Evolutionary conservation across 1,140 invertebrate species (phyloP), one percentile per base, ranked within the genome.

Genomic region (Prorops nasuta): DNA sequence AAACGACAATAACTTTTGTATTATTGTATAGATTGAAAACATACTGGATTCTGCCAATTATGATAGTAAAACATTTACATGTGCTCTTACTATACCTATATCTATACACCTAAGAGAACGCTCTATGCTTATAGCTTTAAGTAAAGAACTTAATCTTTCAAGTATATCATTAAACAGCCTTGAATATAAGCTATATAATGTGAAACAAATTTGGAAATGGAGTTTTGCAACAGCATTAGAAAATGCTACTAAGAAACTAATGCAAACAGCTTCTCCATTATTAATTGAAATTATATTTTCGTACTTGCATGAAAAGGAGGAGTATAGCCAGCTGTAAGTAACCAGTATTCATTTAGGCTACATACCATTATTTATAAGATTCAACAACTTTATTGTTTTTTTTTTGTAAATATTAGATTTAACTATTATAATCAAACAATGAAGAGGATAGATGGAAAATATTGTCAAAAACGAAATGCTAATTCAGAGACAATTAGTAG

Each of bases 181-280:
- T 41, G 58, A 50, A 55, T 34, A 48, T 9, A 71, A 67, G 55
- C 51, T 76, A 66, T 57, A 74, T 71, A 67, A 60, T 71, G 56
- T 86, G 1, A 88, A 88, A 70, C 84, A 87, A 57, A 75, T 81
- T 37, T 87, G 84, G 84, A 87, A 86, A 67, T 81, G 79, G 71
- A 69, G 80, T 40, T 60, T 74, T 58, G 71, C 80, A 40, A 67
- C 77, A 10, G 48, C 71, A 46, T 64, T 85, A 44, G 72, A 77
- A 39, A 41, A 70, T 16, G 44, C 58, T 21, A 65, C 81, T 17
- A 69, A 66, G 1, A 81, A 79, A 44, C 59, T 58, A 39, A 76
- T 77, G 32, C 72, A 79, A 66, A 50, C 59, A 57, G 58, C 9
- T 44, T 64, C 41, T 65, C 70, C 44, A 60, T 79, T 86, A 58